These are phyloP conservation scores for Myodes glareolus DNA, from an alignment of 2,113 vertebrate genomes.

Conservation along the genomic window DNA sequence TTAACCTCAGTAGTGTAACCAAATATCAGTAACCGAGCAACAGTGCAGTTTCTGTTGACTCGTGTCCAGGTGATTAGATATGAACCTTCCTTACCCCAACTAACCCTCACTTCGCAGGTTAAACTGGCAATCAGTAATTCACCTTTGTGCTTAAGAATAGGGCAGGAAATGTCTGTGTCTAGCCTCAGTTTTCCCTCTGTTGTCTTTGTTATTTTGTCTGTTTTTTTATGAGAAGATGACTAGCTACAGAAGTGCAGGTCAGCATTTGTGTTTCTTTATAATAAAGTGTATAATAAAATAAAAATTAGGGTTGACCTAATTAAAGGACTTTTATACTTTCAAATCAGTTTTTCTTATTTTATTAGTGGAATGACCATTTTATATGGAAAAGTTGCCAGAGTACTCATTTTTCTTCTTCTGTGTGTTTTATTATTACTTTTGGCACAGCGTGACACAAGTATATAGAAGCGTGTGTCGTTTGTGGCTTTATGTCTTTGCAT, in stretches of 20 bases:
- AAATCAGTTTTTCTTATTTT: slow-evolving; percentile 2
- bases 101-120: neutral
- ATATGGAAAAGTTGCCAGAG: neutral
- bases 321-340: neutral
- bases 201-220: neutral
- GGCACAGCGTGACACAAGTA: neutral
- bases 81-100: neutral
- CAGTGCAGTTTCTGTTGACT: neutral
- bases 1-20: neutral
- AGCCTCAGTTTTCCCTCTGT: neutral
- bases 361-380: neutral
- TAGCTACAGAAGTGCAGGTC: neutral
- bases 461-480: neutral
- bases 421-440: neutral
- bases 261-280: neutral
- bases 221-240: neutral
- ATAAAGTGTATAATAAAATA: neutral
- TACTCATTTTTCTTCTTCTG: neutral
- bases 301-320: neutral
- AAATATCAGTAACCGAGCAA: neutral
- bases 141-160: neutral
- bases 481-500: neutral
- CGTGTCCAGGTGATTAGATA: neutral
- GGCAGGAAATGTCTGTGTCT: neutral
- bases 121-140: neutral